These are phyloP conservation scores for Rhagium mordax DNA, from an alignment of 2,888 invertebrate species.

Conservation along the genomic window DNA sequence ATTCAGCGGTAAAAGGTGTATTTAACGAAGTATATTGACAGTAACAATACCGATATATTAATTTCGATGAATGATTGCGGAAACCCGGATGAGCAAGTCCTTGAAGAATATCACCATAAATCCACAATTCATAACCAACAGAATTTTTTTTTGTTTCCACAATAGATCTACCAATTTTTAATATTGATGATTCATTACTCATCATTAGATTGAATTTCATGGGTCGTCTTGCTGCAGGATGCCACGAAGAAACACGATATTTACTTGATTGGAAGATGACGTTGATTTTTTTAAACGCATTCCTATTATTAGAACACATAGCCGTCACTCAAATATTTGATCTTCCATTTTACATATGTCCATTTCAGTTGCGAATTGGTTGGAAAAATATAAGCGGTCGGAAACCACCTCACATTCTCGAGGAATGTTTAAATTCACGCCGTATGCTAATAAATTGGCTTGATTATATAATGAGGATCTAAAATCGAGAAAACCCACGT, in stretches of 20 bases:
- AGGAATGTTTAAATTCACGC: neutral
- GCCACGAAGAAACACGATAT: neutral
- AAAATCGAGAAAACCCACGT: neutral
- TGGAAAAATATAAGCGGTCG: neutral
- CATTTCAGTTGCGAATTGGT: neutral
- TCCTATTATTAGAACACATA: neutral
- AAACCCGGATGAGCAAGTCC: slow-evolving; percentile 11
- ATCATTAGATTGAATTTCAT: neutral
- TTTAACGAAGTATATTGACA: neutral
- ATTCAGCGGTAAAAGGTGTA: neutral
- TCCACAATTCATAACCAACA: slow-evolving; percentile 1
- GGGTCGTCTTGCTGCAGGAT: neutral
- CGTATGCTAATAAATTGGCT: neutral
- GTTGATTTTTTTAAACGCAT: neutral
- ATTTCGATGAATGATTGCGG: neutral
- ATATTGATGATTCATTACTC: neutral
- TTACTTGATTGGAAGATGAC: neutral
- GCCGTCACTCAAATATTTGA: neutral
- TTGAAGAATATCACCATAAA: slow-evolving; percentile 10
- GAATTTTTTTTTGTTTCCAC: neutral
- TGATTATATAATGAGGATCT: neutral
- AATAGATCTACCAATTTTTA: neutral
- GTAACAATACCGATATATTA: neutral
- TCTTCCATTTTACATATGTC: neutral
- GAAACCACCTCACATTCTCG: neutral